Evolutionary conservation across 92 coral and sea anemone genomes (phyloP).

Genomic region (Palythoa heliodiscus): DNA sequence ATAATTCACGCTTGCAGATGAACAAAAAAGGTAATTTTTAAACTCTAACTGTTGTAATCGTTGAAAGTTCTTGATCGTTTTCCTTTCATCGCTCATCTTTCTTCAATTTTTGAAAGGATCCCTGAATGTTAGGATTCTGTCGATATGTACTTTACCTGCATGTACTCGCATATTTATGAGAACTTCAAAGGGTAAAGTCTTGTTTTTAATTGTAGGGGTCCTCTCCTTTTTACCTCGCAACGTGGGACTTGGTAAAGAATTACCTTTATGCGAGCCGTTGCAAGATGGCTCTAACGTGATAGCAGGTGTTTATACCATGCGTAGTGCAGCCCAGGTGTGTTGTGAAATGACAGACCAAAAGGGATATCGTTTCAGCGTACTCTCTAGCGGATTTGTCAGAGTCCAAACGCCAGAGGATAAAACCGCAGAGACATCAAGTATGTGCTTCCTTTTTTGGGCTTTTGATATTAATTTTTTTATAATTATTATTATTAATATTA

Average conservation of each 20-base stretch:
- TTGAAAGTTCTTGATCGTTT: too few relatives aligned
- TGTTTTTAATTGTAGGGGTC: conserved; percentile 16
- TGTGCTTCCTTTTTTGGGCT: background rate
- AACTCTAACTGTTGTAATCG: background rate
- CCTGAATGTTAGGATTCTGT: too few relatives aligned
- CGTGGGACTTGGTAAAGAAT: conserved; percentile 45
- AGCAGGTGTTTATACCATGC: conserved; percentile 86
- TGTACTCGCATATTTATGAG: too few relatives aligned
- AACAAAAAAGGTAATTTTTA: conserved; percentile 71
- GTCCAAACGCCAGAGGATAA: conserved; percentile 44
- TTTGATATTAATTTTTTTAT: too few relatives aligned
- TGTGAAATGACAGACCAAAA: conserved; percentile 77
- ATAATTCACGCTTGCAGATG: conserved; percentile 73
- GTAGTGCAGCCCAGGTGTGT: conserved; percentile 79
- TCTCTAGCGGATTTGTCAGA: conserved; percentile 74
- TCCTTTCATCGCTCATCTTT: too few relatives aligned
- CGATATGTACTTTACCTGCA: too few relatives aligned
- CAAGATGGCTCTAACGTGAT: conserved; percentile 49
- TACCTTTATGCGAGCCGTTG: conserved; percentile 46
- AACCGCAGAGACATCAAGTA: conserved; percentile 18
- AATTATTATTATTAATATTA: too few relatives aligned
- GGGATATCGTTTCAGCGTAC: conserved; percentile 79
- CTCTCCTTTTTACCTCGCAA: conserved; percentile 60
- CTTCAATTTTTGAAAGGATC: too few relatives aligned
- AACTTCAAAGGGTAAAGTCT: background rate